Percentiles rank a stretch among this genome's conserved stretches.
Conservation (phyloP, 1,140 invertebrate species). For the Drosophila tani region DNA sequence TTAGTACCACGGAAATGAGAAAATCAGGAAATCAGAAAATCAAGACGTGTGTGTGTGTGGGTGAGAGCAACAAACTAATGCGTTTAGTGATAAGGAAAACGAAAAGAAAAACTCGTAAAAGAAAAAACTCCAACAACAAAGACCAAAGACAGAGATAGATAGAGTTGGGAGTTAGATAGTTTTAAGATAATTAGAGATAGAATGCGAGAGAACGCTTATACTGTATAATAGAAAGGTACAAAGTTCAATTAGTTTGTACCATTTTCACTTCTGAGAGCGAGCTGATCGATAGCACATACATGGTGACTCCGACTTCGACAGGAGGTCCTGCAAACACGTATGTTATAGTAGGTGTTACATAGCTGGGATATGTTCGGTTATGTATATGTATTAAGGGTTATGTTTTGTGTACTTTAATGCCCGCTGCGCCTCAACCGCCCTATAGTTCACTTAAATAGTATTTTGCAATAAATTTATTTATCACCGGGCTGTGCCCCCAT, state of each 20-base stretch:
- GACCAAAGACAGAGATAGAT: conserved; percentile 56
- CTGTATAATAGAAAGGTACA: conserved; percentile 77
- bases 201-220: conserved; percentile 56
- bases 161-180: conserved; percentile 56
- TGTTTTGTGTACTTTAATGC: conserved; percentile 8
- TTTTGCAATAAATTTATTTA: background rate
- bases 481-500: conserved; percentile 43
- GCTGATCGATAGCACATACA: conserved; percentile 99
- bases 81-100: conserved; percentile 38
- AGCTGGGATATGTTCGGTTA: conserved; percentile 9
- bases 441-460: conserved; percentile 1
- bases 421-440: conserved; percentile 24
- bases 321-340: conserved; percentile 93
- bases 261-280: conserved; percentile 99
- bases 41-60: conserved; percentile 43
- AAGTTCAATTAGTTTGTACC: conserved; percentile 88
- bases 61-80: conserved; percentile 53
- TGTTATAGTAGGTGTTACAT: conserved; percentile 58
- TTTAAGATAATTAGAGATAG: conserved; percentile 48
- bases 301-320: conserved; percentile 98
- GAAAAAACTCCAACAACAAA: conserved; percentile 63
- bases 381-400: conserved; percentile 17
- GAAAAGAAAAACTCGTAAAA: conserved; percentile 13
- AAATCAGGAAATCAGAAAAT: conserved; percentile 47
- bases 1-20: conserved; percentile 39